Evolutionary conservation across 2,113 vertebrate species (phyloP), one percentile per base, ranked within the genome.

Genomic region (Tor tambroides): DNA sequence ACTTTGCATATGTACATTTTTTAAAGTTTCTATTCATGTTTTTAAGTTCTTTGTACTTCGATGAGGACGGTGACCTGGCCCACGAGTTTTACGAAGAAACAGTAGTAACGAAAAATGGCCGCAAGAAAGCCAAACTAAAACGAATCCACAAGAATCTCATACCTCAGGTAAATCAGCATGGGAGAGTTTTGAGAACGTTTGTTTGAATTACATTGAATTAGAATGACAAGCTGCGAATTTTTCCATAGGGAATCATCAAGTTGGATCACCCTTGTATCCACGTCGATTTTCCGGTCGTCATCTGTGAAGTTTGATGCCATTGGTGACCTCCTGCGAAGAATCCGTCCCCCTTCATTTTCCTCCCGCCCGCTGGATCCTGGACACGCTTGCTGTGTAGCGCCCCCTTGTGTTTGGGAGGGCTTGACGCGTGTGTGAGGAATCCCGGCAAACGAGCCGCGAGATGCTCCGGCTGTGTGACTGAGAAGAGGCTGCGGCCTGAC

Each of bases 41-140:
- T 35, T 88, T 67, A 93, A 99, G 98, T 92, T 99, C 98, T 76
- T 94, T 99, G 96, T 99, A 95, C 92, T 98, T 97, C 63, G 98
- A 99, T 86, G 98, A 99, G 91, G 98, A 99, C 4, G 98, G 98
- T 1, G 98, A 99, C 90, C 95, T 99, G 86, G 98, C 98, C 85
- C 98, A 99, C 15, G 98, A 99, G 87, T 99, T 99, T 92, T 99
- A 99, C 41, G 98, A 99, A 92, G 98, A 99, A 92, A 98, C 96
- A 63, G 95, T 99, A 94, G 95, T 99, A 93, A 99, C 96, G 87
- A 99, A 97, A 94, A 99, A 99, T 2, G 98, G 98, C 23, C 95
- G 97, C 77, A 99, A 96, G 92, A 97, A 96, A 84, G 97, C 98
- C 87, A 99, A 99, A 93, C 96, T 99, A 94, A 98, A 96, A 93